Conservation (phyloP, 2,888 invertebrate genomes). For the Formica aserva region DNA sequence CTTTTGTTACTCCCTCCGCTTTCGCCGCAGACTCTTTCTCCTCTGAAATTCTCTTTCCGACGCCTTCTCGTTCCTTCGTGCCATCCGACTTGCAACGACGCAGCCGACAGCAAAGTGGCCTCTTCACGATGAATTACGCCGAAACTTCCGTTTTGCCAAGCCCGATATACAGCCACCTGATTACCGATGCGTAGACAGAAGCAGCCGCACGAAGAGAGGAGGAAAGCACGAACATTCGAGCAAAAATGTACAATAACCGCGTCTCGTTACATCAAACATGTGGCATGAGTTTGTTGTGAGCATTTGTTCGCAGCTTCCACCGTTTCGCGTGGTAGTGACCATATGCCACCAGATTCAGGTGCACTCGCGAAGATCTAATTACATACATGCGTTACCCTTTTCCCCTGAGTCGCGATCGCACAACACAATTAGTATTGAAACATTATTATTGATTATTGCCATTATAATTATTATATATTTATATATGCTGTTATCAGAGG, state of each 20-base stretch:
- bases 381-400: neutral
- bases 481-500: neutral
- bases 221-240: conserved; percentile 66
- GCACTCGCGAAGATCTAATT: conserved; percentile 28
- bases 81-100: conserved; percentile 42
- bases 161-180: conserved; percentile 49
- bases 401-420: neutral
- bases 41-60: conserved; percentile 20
- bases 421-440: neutral
- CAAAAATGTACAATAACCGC: conserved; percentile 62
- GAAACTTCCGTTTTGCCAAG: conserved; percentile 71
- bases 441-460: neutral
- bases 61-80: conserved; percentile 38
- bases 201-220: neutral
- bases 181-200: conserved; percentile 61
- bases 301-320: conserved; percentile 20
- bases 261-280: conserved; percentile 55
- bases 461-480: neutral
- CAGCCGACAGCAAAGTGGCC: conserved; percentile 73
- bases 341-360: conserved; percentile 41
- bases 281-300: conserved; percentile 17
- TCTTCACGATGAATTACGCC: conserved; percentile 78
- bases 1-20: conserved; percentile 28
- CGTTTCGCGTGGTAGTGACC: conserved; percentile 14
- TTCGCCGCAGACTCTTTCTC: conserved; percentile 16